phyloP scores from a whole-genome alignment of 1,140 invertebrate genomes.

The Drosophila rufa region DNA sequence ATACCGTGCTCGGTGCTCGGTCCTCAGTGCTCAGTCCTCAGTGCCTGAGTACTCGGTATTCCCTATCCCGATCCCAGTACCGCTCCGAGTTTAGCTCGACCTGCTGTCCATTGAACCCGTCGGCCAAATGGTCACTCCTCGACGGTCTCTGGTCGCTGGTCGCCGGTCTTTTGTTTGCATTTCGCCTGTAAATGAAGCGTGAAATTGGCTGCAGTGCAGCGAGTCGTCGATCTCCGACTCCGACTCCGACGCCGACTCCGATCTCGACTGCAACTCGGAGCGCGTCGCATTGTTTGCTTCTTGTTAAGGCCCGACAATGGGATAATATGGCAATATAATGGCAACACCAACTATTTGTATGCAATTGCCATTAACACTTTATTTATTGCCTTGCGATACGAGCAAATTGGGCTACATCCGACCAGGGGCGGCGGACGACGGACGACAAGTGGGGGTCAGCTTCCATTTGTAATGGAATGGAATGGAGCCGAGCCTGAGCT shows the following conservation, averaged over 20 bases:
- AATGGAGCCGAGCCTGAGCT: constrained; percentile 2
- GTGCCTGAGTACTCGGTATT: constrained; percentile 13
- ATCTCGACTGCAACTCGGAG: constrained; percentile 31
- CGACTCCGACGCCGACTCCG: constrained; percentile 3
- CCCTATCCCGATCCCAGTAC: constrained; percentile 22
- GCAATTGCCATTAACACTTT: constrained; percentile 84
- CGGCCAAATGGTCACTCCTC: constrained; percentile 63
- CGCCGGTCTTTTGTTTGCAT: constrained; percentile 78
- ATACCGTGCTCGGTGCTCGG: constrained; percentile 24
- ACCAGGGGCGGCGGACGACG: background rate
- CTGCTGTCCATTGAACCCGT: constrained; percentile 75
- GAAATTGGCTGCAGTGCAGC: constrained; percentile 82
- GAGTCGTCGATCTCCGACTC: constrained; percentile 45
- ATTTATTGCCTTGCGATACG: constrained; percentile 69
- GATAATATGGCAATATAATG: constrained; percentile 76
- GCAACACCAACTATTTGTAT: constrained; percentile 83
- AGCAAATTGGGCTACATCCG: constrained; percentile 28
- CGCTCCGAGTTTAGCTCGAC: constrained; percentile 18
- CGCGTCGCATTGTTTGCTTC: constrained; percentile 80
- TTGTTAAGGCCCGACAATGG: constrained; percentile 75
- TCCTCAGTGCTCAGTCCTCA: constrained; percentile 9
- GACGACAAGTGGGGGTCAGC: constrained; percentile 11
- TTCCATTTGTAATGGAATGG: constrained; percentile 28
- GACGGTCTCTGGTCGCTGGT: constrained; percentile 34
- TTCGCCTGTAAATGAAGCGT: constrained; percentile 82